Evolutionary conservation across 2,113 vertebrate species (phyloP).

Genomic region (Anarrhichthys ocellatus): DNA sequence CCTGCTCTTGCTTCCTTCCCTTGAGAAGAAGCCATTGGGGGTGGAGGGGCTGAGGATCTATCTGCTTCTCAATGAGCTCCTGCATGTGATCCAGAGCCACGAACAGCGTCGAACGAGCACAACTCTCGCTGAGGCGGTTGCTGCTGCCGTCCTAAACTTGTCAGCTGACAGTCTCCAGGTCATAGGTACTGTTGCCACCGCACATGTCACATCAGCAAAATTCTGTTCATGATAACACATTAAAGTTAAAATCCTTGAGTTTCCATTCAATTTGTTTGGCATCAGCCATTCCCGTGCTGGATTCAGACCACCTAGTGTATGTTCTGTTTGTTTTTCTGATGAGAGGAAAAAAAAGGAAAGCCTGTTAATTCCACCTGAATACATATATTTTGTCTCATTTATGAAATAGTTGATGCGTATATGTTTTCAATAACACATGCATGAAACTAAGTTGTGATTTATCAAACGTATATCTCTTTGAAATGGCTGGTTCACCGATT

Average conservation of each 20-base stretch:
- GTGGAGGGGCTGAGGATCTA: slow-evolving; percentile 72
- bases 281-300: no score
- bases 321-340: neutral
- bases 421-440: neutral
- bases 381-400: neutral
- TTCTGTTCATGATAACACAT: no score
- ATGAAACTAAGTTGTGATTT: neutral
- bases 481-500: no score
- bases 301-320: neutral
- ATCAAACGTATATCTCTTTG: neutral
- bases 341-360: neutral
- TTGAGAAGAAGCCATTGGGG: slow-evolving; percentile 29
- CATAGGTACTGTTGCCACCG: slow-evolving; percentile 59
- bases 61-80: slow-evolving; percentile 70
- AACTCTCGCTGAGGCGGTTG: slow-evolving; percentile 39
- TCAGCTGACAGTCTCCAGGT: slow-evolving; percentile 51
- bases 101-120: neutral
- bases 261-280: no score
- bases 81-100: slow-evolving; percentile 39
- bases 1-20: slow-evolving; percentile 33
- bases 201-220: neutral
- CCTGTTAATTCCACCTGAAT: neutral
- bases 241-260: neutral
- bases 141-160: slow-evolving; percentile 51
- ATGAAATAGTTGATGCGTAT: neutral